Evolutionary conservation across 1,140 invertebrate species (phyloP), one percentile per base, ranked within the genome.

Genomic region (Chymomyza costata): DNA sequence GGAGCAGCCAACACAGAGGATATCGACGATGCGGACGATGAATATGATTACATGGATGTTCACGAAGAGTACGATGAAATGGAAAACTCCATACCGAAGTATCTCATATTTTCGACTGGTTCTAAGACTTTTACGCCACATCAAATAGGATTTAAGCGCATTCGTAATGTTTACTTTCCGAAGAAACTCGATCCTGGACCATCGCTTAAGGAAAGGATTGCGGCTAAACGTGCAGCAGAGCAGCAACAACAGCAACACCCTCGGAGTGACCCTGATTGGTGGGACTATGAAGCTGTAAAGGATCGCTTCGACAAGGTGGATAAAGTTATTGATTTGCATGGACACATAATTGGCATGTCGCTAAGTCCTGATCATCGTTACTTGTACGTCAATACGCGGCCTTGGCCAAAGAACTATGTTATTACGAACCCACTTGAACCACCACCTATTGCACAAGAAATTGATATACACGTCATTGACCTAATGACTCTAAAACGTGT

Each of bases 391-490:
- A 96, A 96, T 82, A 93, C 92, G 65, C 88, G 94, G 50, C 92
- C 94, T 1, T 96, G 95, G 95, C 94, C 94, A 1, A 87, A 91
- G 65, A 91, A 91, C 45, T 95, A 93, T 76, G 86, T 88, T 10
- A 95, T 96, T 55, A 89, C 89, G 3, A 92, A 95, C 88, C 92
- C 93, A 0, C 85, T 95, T 8, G 89, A 92, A 71, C 94, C 94
- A 19, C 94, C 94, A 1, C 94, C 94, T 0, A 94, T 96, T 65
- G 94, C 94, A n/a, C 93, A 95, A 86, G 93, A 96, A 87, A 95
- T 96, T 47, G 94, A 96, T 80, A 94, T 96, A 63, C 93, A 95
- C 70, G 94, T 96, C 1, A 95, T 96, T 63, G 94, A 96, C 87
- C 86, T 96, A 51, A 88, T 90, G 25, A 94, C 91, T 0, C 87